Percentiles rank a stretch among this genome's conserved stretches.
phyloP scores from a whole-genome alignment of 1,140 invertebrate species.

The Octopus bimaculoides region DNA sequence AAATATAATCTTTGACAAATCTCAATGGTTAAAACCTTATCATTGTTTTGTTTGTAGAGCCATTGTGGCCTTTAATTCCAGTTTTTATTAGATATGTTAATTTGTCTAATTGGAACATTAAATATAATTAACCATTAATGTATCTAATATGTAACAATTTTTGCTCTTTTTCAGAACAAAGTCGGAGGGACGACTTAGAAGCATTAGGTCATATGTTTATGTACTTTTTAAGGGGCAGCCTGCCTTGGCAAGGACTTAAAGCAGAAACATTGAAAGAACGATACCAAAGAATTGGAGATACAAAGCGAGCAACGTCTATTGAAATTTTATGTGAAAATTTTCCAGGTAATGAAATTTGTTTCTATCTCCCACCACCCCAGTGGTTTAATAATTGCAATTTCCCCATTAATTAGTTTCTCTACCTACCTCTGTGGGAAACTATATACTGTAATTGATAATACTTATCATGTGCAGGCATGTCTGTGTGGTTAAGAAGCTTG shows the following conservation, averaged over 20 bases:
- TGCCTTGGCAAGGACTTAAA: conserved; percentile 99
- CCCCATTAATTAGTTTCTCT: background rate
- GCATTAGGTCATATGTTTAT: conserved; percentile 99
- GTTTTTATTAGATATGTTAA: too few relatives aligned
- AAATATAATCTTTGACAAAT: too few relatives aligned
- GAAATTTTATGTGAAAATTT: conserved; percentile 97
- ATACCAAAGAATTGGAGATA: conserved; percentile 99
- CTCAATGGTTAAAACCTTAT: too few relatives aligned
- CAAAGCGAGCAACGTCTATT: conserved; percentile 95
- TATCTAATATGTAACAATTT: background rate
- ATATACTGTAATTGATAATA: too few relatives aligned
- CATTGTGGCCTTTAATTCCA: too few relatives aligned
- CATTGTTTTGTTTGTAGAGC: too few relatives aligned
- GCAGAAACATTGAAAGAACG: conserved; percentile 98
- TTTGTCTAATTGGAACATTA: too few relatives aligned
- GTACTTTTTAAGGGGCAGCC: conserved; percentile 97
- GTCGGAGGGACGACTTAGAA: conserved; percentile 97
- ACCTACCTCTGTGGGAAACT: background rate
- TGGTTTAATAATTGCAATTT: background rate
- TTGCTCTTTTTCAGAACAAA: conserved; percentile 79
- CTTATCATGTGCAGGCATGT: too few relatives aligned
- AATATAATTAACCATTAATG: too few relatives aligned
- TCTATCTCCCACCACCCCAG: background rate
- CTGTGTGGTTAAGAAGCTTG: too few relatives aligned
- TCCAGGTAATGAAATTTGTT: conserved; percentile 64